These are phyloP conservation scores for Ricordea florida DNA, from an alignment of 92 coral and sea anemone genomes.

Conservation along the genomic window DNA sequence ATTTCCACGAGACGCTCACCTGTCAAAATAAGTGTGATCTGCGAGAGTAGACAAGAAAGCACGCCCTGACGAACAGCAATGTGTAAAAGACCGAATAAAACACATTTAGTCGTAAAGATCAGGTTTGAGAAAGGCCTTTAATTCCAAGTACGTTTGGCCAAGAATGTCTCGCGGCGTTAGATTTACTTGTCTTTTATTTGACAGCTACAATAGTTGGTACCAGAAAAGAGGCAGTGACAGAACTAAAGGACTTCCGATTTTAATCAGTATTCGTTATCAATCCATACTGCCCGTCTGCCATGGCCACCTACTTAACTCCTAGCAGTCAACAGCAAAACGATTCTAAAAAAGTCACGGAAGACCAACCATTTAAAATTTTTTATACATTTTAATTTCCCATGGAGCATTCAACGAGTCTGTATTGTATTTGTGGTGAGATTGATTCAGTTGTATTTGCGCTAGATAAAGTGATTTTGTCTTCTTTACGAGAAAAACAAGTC, in stretches of 20 bases:
- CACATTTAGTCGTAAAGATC: no score
- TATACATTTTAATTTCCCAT: not conserved
- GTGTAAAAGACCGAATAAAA: no score
- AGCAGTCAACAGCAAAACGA: not conserved
- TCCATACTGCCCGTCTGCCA: not conserved
- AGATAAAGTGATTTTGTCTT: not conserved
- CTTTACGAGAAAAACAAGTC: constrained; percentile 32
- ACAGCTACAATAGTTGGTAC: not conserved
- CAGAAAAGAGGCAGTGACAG: not conserved
- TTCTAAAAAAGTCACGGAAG: not conserved
- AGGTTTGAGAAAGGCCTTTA: no score
- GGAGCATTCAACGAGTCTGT: not conserved
- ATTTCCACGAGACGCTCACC: no score
- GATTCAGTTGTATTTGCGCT: constrained; percentile 39
- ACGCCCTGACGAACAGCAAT: no score
- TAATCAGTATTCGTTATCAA: not conserved
- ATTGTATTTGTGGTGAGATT: constrained; percentile 10
- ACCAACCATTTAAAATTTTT: not conserved
- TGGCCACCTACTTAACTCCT: no score
- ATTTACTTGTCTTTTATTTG: not conserved
- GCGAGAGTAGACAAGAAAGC: no score
- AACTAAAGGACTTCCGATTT: not conserved
- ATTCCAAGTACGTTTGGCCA: no score
- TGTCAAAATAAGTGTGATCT: no score
- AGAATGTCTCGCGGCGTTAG: no score